Evolutionary conservation across 2,888 invertebrate genomes (phyloP).

Genomic region (Drosophila antonietae): DNA sequence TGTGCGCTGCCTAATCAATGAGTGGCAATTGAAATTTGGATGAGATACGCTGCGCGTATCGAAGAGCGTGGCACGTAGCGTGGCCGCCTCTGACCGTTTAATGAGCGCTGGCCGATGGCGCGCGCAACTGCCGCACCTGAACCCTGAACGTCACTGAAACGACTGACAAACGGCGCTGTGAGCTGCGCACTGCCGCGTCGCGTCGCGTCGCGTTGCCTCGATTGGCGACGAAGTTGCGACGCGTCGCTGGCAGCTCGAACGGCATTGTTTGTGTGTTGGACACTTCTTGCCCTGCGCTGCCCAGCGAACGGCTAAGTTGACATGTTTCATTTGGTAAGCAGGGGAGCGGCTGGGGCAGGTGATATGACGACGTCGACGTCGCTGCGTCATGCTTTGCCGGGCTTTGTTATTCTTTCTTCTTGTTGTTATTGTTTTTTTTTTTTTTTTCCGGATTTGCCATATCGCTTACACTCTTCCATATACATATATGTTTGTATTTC

Average conservation of each 20-base stretch:
- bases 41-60: not conserved
- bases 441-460: slow-evolving; percentile 45
- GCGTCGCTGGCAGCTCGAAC: slow-evolving; percentile 21
- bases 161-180: slow-evolving; percentile 64
- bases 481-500: slow-evolving; percentile 4
- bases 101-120: slow-evolving; percentile 15
- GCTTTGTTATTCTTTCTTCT: slow-evolving; percentile 29
- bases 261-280: slow-evolving; percentile 16
- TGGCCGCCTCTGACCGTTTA: slow-evolving; percentile 54
- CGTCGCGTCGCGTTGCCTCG: slow-evolving; percentile 9
- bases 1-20: slow-evolving; percentile 7
- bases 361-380: slow-evolving; percentile 9
- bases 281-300: slow-evolving; percentile 49
- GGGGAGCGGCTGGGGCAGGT: not conserved
- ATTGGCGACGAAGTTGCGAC: slow-evolving; percentile 22
- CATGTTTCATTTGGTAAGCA: slow-evolving; percentile 48
- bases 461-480: slow-evolving; percentile 50
- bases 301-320: slow-evolving; percentile 51
- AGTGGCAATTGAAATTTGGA: not conserved
- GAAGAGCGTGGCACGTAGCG: slow-evolving; percentile 35
- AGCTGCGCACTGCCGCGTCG: slow-evolving; percentile 43
- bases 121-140: slow-evolving; percentile 74
- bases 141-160: slow-evolving; percentile 66
- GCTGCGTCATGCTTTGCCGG: slow-evolving; percentile 59
- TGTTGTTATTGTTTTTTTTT: not conserved